Percentiles rank a stretch among this genome's conserved stretches.
Evolutionary conservation across 2,888 invertebrate genomes (phyloP).

Genomic region (Dorcus parallelipipedus): DNA sequence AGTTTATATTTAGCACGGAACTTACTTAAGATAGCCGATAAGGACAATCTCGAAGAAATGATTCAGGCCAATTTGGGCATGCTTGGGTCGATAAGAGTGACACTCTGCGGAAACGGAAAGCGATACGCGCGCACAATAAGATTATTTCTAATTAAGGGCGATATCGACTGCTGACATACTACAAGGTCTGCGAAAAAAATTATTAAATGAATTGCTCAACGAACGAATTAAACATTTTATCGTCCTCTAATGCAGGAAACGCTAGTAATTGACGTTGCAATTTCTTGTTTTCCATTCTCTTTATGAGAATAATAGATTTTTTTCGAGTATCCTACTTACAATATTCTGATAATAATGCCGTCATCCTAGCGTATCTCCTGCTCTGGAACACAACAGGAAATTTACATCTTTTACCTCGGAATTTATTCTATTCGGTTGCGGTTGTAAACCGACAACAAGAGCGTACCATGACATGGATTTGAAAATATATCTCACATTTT

Average conservation of each 20-base stretch:
- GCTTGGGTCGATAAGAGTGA: conserved; percentile 28
- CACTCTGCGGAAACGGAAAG: conserved; percentile 36
- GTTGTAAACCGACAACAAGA: no score
- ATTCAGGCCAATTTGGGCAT: conserved; percentile 22
- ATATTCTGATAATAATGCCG: conserved; percentile 40
- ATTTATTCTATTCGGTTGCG: not conserved
- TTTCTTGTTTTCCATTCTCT: conserved; percentile 10
- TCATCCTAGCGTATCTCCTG: conserved; percentile 47
- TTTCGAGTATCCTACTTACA: conserved; percentile 36
- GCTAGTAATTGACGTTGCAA: conserved; percentile 9
- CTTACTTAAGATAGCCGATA: conserved; percentile 21
- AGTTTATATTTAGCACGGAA: no score
- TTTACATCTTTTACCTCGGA: conserved; percentile 44
- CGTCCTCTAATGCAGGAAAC: conserved; percentile 5
- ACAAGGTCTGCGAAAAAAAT: no score
- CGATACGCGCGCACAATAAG: conserved; percentile 16
- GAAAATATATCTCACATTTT: no score
- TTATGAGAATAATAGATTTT: conserved; percentile 5
- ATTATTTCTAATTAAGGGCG: conserved; percentile 12
- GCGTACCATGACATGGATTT: no score
- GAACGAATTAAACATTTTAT: not conserved
- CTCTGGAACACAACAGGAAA: conserved; percentile 39
- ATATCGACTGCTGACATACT: no score
- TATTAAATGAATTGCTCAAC: no score
- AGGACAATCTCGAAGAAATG: conserved; percentile 25